Base-by-base conservation (phyloP, 2,113 vertebrate species). In the Syngnathus typhle region DNA sequence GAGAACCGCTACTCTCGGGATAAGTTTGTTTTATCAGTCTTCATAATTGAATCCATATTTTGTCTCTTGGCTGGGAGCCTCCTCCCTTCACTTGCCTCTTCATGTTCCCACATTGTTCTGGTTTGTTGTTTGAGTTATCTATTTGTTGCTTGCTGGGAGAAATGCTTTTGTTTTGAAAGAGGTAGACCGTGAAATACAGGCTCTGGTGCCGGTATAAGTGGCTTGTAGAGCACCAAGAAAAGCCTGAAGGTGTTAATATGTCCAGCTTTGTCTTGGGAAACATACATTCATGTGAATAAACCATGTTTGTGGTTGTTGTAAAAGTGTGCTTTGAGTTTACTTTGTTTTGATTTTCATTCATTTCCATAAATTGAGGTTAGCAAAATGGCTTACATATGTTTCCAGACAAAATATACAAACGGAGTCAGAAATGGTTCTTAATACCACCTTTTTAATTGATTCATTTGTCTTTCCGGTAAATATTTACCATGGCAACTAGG, bases 261-360 rank as follows among this genome's bases (percentile, higher is more conserved):
- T 68, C 64, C 56, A 32, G 60, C 61, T 82, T 68, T 74, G 74
- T 82, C 74, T 82, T 67, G 83, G 78, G 82, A 69, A 83, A 83
- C 67, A 79, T 79, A 64, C 73, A 81, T 82, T 88, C 80, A 74
- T 81, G 74, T 81, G 73, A 91, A 87, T 90, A 89, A 91, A 89
- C 85, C 73, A 82, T 78, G 74, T 82, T 68, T 80, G 80, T 87
- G 77, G 75, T 84, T 74, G 73, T 76, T 72, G 79, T 69, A 59
- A 76, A 83, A 71, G 51, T 49, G 72, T 70, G 68, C 54, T 81
- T 80, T 85, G 73, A 64, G 69, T 85, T 74, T 71, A 8, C 0
- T 72, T 70, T 74, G 6, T 65, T 66, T 64, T 1, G 51, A 59
- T 61, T 63, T 60, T 21, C 46, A 60, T 64, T 65, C 18, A 51